Evolutionary conservation across 2,797 vertebrate genomes (phyloP), one percentile per base, ranked within the genome.

Genomic region (Pipistrellus pygmaeus): DNA sequence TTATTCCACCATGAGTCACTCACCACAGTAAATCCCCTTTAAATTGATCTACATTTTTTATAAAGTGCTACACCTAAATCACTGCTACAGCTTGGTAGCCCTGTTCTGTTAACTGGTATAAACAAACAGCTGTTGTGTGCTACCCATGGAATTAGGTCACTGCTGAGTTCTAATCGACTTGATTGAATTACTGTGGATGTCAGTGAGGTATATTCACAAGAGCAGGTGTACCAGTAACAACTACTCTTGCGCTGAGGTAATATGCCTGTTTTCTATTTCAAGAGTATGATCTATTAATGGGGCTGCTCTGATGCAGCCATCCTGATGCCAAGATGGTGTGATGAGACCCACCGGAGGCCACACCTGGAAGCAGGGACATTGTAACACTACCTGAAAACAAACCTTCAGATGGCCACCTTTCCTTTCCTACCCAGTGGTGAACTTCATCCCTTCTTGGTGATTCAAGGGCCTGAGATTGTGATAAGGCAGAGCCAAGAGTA

Each of bases 151-250:
- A 95, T 96, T 83, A 93, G 92, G 94, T 97, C 96, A 96, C 60
- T 10, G 68, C 89, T 80, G 72, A 94, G 81, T 55, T 84, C 73
- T 91, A 78, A 96, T 93, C 0, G 11, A 85, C 77, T 91, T 91
- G 73, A 96, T 95, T 96, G 91, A 93, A 97, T 96, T 95, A 95
- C 77, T 0, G 8, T 78, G 32, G 84, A 72, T 90, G 48, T 85
- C 85, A 57, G 77, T 13, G 53, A 84, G 55, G 41, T 69, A 81
- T 64, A 82, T 71, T 88, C 25, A 9, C 90, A 88, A 95, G 83
- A 77, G 69, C 90, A 96, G 90, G 66, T 32, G 6, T 66, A 55
- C 73, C 48, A 91, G 8, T 66, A 62, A 75, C 48, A 91, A 53
- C 85, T 23, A 83, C 32, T 91, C 87, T 73, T 32, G 12, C 75